Evolutionary conservation across 2,888 invertebrate species (phyloP).

Genomic region (Ennomos fuscantarius): DNA sequence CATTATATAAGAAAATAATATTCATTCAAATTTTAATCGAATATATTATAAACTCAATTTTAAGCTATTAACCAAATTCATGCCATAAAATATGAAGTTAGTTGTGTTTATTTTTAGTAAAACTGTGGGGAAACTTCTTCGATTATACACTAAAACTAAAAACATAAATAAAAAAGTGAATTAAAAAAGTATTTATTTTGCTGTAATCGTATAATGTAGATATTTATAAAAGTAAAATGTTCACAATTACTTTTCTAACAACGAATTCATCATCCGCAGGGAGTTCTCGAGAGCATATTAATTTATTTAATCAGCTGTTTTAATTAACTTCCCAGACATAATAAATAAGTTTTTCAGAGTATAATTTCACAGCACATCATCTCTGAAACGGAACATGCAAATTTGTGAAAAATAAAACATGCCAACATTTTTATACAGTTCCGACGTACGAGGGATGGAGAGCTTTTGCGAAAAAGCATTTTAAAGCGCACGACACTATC

Average conservation of each 20-base stretch:
- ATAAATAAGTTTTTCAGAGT: constrained; percentile 72
- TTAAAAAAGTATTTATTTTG: no score
- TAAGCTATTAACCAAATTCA: no score
- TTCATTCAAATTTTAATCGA: no score
- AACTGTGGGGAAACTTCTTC: no score
- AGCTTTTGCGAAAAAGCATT: constrained; percentile 43
- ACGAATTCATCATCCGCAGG: constrained; percentile 23
- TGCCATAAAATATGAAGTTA: no score
- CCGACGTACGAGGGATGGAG: constrained; percentile 61
- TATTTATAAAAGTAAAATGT: constrained; percentile 16
- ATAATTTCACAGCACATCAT: constrained; percentile 79
- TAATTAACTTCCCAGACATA: constrained; percentile 67
- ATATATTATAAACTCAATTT: no score
- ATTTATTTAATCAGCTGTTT: constrained; percentile 53
- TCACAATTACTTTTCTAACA: constrained; percentile 12
- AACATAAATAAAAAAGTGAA: no score
- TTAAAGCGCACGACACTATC: constrained; percentile 48
- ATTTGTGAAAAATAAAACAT: constrained; percentile 81
- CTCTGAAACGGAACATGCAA: constrained; percentile 81
- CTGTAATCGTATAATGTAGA: not conserved
- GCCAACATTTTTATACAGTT: constrained; percentile 78
- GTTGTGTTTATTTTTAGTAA: no score
- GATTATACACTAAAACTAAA: no score
- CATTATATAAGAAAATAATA: no score
- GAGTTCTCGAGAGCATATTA: constrained; percentile 36